These are phyloP conservation scores for Rhinolophus ferrumequinum DNA, from an alignment of 2,113 vertebrate genomes.

Conservation along the genomic window DNA sequence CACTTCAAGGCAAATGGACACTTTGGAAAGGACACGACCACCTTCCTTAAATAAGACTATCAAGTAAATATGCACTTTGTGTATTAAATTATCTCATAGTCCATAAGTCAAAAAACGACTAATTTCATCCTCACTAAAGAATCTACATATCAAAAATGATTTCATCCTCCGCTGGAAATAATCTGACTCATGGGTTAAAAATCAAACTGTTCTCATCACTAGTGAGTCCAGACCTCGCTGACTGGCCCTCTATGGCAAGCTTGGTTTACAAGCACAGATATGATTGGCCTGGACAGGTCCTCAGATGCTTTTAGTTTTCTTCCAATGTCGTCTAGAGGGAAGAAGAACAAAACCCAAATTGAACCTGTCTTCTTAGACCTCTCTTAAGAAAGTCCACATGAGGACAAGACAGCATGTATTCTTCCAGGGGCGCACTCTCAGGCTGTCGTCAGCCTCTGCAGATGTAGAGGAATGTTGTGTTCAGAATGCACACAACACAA, in stretches of 20 bases:
- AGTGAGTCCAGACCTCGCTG: background rate
- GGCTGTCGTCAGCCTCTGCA: background rate
- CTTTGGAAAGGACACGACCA: background rate
- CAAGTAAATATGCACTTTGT: background rate
- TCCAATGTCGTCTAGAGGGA: background rate
- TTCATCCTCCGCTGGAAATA: slow-evolving; percentile 20
- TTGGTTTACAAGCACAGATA: background rate
- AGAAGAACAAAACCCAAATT: background rate
- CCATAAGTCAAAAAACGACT: background rate
- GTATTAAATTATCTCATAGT: background rate
- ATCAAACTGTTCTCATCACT: slow-evolving; percentile 2
- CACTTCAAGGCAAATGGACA: background rate
- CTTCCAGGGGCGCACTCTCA: background rate
- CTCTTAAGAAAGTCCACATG: background rate
- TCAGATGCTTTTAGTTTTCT: slow-evolving; percentile 57
- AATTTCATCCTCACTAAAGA: background rate
- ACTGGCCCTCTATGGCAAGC: background rate
- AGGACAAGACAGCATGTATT: background rate
- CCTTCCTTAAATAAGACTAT: background rate
- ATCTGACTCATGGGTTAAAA: slow-evolving; percentile 8
- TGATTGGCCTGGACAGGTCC: slow-evolving; percentile 38
- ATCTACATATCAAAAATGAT: background rate
- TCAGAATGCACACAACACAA: background rate
- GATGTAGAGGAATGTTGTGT: background rate
- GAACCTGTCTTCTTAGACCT: slow-evolving; percentile 42